phyloP scores from a whole-genome alignment of 2,797 vertebrate genomes.

The Epinephelus coioides region DNA sequence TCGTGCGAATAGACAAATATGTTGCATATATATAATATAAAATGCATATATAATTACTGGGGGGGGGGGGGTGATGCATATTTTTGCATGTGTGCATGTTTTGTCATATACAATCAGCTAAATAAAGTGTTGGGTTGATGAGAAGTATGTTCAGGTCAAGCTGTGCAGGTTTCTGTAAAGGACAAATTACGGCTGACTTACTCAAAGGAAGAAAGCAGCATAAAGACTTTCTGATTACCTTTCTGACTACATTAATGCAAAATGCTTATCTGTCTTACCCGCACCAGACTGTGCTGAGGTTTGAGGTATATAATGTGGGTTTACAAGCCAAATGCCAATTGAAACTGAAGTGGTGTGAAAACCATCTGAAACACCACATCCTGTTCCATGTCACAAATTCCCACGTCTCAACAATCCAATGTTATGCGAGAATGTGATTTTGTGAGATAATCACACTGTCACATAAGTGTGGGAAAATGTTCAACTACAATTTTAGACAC shows the following conservation, averaged over 20 bases:
- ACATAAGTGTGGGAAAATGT: not conserved
- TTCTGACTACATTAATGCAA: conserved; percentile 1
- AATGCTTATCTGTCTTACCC: not conserved
- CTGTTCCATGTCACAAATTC: not conserved
- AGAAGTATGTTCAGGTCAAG: conserved; percentile 12
- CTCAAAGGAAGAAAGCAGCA: not conserved
- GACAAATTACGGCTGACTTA: not conserved
- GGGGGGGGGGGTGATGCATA: not conserved
- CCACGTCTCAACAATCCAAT: not conserved
- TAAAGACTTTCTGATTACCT: not conserved
- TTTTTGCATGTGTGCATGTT: not conserved
- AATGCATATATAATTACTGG: not conserved
- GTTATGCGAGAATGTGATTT: not conserved
- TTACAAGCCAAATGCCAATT: not conserved
- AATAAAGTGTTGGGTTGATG: not conserved
- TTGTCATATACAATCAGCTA: conserved; percentile 4
- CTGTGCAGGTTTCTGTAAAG: conserved; percentile 5
- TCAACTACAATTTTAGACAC: not conserved
- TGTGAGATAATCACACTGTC: not conserved
- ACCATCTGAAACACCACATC: not conserved
- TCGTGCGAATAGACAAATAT: conserved; percentile 24
- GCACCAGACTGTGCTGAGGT: not conserved
- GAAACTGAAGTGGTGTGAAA: not conserved
- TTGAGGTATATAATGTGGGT: not conserved
- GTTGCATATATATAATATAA: not conserved